Evolutionary conservation across 2,797 vertebrate species (phyloP), one percentile per base, ranked within the genome.

Genomic region (Lutjanus argentimaculatus): DNA sequence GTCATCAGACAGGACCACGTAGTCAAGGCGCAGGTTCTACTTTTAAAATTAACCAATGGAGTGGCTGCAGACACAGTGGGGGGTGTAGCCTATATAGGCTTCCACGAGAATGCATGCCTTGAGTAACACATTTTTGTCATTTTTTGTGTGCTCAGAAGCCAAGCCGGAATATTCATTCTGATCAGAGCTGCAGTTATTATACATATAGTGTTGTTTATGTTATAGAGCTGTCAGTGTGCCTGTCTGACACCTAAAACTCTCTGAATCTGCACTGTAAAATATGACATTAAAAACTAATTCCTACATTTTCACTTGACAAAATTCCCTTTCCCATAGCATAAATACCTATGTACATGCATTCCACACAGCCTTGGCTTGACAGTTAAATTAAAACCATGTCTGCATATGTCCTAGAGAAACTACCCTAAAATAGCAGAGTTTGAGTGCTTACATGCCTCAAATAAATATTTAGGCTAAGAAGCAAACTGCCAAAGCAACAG

Each of bases 391-490:
- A 84, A 79, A 73, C 48, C 68, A 65, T 45, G 73, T 43, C 78
- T 74, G 48, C 77, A 88, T 66, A 82, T 67, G 86, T 83, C 84
- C 87, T 78, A 87, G 77, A 87, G 87, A 89, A 88, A 67, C 46
- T 40, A 53, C 25, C 81, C 49, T 71, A 73, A 92, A 89, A 90
- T 86, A 93, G 88, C 76, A 10, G 42, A 67, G 67, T 75, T 72
- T 77, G 45, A 83, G 69, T 74, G 68, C 67, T 59, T 72, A 63
- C 80, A 75, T 64, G 30, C 72, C 72, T 75, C 62, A 71, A 66
- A 72, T 85, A 78, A 79, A 88, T 51, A 86, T 61, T 56, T 62
- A 74, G 75, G 74, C 80, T 74, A 80, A 72, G 51, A 81, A 72
- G 79, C 22, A n/a, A 85, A 63, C 53, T 61, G 68, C 71, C 51